These are phyloP conservation scores for Alauda arvensis DNA, from an alignment of 2,797 vertebrate genomes.

Conservation along the genomic window DNA sequence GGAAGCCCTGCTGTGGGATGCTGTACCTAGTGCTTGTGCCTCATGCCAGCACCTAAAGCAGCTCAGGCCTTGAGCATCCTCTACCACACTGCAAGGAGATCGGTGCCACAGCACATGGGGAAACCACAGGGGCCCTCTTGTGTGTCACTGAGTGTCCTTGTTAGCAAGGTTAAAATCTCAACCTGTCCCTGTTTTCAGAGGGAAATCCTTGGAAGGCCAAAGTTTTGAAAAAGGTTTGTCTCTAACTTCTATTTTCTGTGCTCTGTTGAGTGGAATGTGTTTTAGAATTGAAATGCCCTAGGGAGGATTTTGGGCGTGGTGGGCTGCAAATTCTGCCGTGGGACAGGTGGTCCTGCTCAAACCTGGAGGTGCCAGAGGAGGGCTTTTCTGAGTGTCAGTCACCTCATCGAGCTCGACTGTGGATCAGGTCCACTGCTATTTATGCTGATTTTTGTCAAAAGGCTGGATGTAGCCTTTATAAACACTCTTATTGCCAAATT, in stretches of 20 bases:
- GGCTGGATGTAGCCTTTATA: neutral
- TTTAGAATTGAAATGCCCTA: neutral
- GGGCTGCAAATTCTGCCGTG: accelerated
- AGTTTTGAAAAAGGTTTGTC: neutral
- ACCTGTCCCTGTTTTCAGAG: neutral
- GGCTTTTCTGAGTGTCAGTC: neutral
- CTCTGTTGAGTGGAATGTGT: neutral
- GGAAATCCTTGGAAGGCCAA: neutral
- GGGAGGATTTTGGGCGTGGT: neutral
- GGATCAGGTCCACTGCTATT: neutral
- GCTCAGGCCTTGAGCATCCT: neutral
- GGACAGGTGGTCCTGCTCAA: neutral
- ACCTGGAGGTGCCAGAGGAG: neutral
- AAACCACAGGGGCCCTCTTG: neutral
- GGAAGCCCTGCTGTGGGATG: neutral
- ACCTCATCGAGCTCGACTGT: accelerated
- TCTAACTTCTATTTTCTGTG: neutral
- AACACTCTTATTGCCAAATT: conserved; percentile 30
- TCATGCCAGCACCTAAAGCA: neutral
- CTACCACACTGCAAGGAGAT: accelerated
- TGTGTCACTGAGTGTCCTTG: neutral
- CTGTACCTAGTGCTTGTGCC: neutral
- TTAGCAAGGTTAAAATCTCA: neutral
- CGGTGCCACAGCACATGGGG: accelerated
- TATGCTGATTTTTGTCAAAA: neutral